Evolutionary conservation across 2,113 vertebrate species (phyloP).

Genomic region (Columba janthina): DNA sequence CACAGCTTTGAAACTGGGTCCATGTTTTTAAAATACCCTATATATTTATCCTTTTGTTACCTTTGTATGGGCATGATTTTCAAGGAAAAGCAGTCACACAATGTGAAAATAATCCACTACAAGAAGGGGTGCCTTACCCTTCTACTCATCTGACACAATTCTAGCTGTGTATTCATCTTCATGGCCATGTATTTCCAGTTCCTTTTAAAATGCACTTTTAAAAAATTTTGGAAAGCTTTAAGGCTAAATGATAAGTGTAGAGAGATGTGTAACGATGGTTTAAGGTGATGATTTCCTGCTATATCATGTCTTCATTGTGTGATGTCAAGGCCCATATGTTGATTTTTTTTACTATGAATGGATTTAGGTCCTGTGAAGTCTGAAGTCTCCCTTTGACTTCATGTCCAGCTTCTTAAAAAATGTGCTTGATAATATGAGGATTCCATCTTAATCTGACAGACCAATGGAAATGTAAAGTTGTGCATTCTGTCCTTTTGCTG

Average conservation of each 20-base stretch:
- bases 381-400: neutral
- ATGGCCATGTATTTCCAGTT: neutral
- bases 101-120: conserved; percentile 64
- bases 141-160: conserved; percentile 69
- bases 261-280: neutral
- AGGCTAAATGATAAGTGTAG: neutral
- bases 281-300: neutral
- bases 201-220: neutral
- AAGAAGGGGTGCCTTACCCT: conserved; percentile 27
- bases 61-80: conserved; percentile 46
- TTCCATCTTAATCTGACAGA: conserved; percentile 3
- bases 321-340: neutral
- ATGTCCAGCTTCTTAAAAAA: neutral
- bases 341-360: neutral
- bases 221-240: neutral
- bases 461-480: neutral
- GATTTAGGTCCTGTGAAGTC: neutral
- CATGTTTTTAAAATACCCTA: no score
- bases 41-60: conserved; percentile 10
- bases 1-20: no score
- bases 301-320: neutral
- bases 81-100: conserved; percentile 51
- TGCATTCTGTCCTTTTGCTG: neutral
- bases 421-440: neutral
- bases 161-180: conserved; percentile 55